phyloP scores from a whole-genome alignment of 2,888 invertebrate genomes.

The Odontomyia ornata region DNA sequence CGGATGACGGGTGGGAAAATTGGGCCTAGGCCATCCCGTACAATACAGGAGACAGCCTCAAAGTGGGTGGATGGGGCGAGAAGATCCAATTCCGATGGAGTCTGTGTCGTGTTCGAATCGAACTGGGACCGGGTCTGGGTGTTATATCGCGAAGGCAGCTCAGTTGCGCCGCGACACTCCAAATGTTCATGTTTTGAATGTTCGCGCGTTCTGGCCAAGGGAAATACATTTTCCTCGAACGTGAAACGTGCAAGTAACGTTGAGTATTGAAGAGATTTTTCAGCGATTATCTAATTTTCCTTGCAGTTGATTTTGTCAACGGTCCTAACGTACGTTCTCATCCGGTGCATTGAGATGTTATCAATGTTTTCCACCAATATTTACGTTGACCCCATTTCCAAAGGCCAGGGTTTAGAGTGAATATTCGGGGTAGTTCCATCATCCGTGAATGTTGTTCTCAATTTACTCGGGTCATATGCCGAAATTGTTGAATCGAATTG shows the following conservation, averaged over 20 bases:
- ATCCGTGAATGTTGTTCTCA: background rate
- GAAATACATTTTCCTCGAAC: slow-evolving; percentile 2
- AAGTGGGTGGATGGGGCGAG: slow-evolving; percentile 27
- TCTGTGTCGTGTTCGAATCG: slow-evolving; percentile 14
- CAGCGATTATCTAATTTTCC: background rate
- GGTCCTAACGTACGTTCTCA: no score
- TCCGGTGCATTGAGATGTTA: background rate
- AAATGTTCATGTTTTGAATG: slow-evolving; percentile 24
- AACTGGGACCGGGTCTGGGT: slow-evolving; percentile 15
- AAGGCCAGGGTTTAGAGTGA: background rate
- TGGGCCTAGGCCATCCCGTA: slow-evolving; percentile 31
- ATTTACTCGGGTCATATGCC: background rate
- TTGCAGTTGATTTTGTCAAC: no score
- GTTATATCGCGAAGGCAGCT: background rate
- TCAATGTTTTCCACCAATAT: background rate
- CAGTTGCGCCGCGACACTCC: slow-evolving; percentile 43
- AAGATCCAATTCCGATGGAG: slow-evolving; percentile 17
- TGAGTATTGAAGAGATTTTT: background rate
- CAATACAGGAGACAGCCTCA: slow-evolving; percentile 10
- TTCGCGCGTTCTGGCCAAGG: background rate
- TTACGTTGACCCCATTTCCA: background rate
- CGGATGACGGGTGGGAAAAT: background rate
- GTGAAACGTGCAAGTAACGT: slow-evolving; percentile 14
- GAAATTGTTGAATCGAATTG: no score
- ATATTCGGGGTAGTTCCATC: background rate